Conservation (phyloP, 2,113 vertebrate species). For the Crocuta crocuta region DNA sequence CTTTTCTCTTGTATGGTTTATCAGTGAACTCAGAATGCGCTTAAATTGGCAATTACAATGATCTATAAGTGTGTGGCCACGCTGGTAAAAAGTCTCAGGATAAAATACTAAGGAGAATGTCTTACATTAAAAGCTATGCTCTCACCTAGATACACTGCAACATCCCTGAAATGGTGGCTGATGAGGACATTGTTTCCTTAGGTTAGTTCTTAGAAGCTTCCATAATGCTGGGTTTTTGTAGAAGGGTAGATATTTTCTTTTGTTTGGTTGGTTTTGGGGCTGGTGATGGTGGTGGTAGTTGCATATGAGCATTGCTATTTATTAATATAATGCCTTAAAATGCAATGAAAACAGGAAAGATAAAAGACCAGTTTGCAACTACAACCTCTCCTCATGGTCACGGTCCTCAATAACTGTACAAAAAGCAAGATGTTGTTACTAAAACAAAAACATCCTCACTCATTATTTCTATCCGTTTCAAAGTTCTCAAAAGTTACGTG, state of each 20-base stretch:
- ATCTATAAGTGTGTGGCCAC: not conserved
- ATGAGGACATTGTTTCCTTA: not conserved
- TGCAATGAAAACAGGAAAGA: not conserved
- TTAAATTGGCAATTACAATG: not conserved
- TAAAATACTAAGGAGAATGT: not conserved
- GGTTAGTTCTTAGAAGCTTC: not conserved
- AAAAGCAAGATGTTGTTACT: not conserved
- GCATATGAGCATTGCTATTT: not conserved
- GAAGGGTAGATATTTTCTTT: not conserved
- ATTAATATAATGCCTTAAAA: constrained; percentile 39
- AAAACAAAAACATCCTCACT: not conserved
- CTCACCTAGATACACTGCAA: not conserved
- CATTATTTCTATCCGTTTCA: not conserved
- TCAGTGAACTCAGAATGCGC: not conserved
- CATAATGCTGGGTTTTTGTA: not conserved
- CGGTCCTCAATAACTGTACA: not conserved
- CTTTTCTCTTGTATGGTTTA: not conserved
- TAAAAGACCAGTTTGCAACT: not conserved
- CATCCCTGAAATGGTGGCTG: not conserved
- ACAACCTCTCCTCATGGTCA: not conserved
- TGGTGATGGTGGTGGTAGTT: not conserved
- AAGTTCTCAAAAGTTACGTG: constrained; percentile 14
- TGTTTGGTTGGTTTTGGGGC: not conserved
- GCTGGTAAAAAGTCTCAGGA: not conserved
- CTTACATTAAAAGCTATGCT: not conserved